These are phyloP conservation scores for Bufo bufo DNA, from an alignment of 2,113 vertebrate genomes.

Conservation along the genomic window DNA sequence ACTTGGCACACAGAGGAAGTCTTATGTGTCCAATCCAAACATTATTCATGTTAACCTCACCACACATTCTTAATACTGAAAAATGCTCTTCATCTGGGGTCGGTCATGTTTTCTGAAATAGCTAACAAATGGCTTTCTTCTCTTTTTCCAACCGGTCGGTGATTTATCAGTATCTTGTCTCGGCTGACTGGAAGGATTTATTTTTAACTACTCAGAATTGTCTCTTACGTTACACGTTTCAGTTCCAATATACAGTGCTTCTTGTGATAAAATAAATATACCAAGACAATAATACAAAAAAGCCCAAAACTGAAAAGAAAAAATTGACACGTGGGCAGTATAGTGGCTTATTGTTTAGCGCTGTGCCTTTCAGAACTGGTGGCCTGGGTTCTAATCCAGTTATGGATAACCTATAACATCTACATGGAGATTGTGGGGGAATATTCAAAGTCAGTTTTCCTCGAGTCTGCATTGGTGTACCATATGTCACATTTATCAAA, in stretches of 20 bases:
- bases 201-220: slow-evolving; percentile 6
- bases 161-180: slow-evolving; percentile 17
- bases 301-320: neutral
- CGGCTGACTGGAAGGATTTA: neutral
- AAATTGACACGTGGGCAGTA: neutral
- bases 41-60: slow-evolving; percentile 43
- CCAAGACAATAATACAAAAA: neutral
- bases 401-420: no score
- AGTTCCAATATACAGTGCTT: neutral
- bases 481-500: no score
- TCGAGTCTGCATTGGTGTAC: no score
- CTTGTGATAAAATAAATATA: neutral
- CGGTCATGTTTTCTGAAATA: slow-evolving; percentile 40
- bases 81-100: slow-evolving; percentile 37
- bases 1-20: slow-evolving; percentile 48
- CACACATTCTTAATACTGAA: slow-evolving; percentile 43
- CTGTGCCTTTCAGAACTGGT: neutral
- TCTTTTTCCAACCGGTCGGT: slow-evolving; percentile 18
- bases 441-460: no score
- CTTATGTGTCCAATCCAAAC: slow-evolving; percentile 48
- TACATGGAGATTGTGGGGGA: neutral
- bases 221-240: neutral
- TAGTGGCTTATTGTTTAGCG: neutral
- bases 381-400: neutral
- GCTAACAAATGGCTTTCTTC: slow-evolving; percentile 18